A percentile compares a stretch with the other conserved stretches of the same genome.
phyloP scores from a whole-genome alignment of 2,113 vertebrate species.

The Elaphurus davidianus region DNA sequence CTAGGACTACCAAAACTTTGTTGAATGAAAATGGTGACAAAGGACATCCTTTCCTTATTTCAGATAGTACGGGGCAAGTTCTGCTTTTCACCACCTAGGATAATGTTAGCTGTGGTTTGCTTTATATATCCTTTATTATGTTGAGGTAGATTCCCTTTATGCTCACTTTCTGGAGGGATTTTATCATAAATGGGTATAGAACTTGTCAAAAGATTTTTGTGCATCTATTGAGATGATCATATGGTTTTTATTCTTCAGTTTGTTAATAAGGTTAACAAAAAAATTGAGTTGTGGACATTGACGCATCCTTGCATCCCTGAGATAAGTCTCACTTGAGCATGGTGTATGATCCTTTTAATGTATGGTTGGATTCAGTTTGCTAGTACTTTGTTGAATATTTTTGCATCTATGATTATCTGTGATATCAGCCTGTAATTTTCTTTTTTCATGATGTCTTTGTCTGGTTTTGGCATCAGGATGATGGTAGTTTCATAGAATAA shows the following conservation, averaged over 20 bases:
- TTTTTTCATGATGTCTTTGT: background rate
- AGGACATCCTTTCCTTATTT: background rate
- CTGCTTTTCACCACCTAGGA: background rate
- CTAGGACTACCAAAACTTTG: background rate
- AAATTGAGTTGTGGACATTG: background rate
- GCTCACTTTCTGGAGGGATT: background rate
- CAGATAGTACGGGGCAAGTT: background rate
- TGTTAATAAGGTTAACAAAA: background rate
- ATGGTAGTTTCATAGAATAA: background rate
- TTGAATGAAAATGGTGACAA: background rate
- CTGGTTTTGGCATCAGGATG: background rate
- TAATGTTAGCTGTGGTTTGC: background rate
- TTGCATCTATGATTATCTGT: background rate
- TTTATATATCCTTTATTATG: background rate
- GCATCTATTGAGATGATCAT: background rate
- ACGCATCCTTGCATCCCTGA: background rate
- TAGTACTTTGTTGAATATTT: background rate
- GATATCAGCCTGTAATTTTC: background rate
- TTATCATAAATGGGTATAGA: background rate
- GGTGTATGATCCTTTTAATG: background rate
- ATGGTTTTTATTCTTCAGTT: background rate
- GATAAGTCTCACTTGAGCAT: background rate
- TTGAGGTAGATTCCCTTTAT: background rate
- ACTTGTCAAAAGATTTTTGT: background rate
- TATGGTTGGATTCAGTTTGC: background rate